A percentile compares a stretch with the other conserved stretches of the same genome.
These are phyloP conservation scores for Meloidogyne floridensis DNA, from an alignment of 1,140 invertebrate species.

Conservation along the genomic window DNA sequence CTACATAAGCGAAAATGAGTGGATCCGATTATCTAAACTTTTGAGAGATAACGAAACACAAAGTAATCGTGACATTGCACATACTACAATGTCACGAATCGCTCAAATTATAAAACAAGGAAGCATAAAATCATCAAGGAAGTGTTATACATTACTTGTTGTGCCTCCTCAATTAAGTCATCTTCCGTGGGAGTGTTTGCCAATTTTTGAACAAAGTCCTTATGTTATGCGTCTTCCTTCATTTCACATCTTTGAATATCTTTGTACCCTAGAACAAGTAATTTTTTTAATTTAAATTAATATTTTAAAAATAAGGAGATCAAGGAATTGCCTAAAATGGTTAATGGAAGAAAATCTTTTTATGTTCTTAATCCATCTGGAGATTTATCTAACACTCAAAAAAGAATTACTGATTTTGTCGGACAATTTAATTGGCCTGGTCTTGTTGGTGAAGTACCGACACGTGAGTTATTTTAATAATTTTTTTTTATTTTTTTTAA, in stretches of 20 bases:
- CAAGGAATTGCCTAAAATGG: slow-evolving; percentile 50
- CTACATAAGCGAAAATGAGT: neutral
- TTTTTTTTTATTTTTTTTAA: too few species aligned
- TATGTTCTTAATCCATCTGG: slow-evolving; percentile 60
- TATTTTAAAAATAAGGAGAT: neutral
- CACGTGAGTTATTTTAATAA: neutral
- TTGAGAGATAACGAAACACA: neutral
- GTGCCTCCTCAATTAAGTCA: slow-evolving; percentile 43
- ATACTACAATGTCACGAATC: slow-evolving; percentile 2
- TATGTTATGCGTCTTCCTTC: slow-evolving; percentile 44
- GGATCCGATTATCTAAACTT: neutral
- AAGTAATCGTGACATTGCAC: neutral
- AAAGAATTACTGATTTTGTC: slow-evolving; percentile 44
- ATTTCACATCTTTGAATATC: slow-evolving; percentile 49
- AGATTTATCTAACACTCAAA: slow-evolving; percentile 54
- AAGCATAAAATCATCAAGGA: slow-evolving; percentile 10
- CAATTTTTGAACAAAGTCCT: slow-evolving; percentile 35
- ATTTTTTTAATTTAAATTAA: slow-evolving; percentile 10
- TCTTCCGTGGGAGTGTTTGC: slow-evolving; percentile 47
- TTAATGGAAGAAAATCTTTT: slow-evolving; percentile 53
- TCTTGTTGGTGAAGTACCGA: slow-evolving; percentile 39
- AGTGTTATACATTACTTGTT: slow-evolving; percentile 39
- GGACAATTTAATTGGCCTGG: slow-evolving; percentile 48
- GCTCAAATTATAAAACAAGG: neutral
- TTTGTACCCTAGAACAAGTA: slow-evolving; percentile 15